phyloP scores from a whole-genome alignment of 2,888 invertebrate species.

The Hermodice carunculata region DNA sequence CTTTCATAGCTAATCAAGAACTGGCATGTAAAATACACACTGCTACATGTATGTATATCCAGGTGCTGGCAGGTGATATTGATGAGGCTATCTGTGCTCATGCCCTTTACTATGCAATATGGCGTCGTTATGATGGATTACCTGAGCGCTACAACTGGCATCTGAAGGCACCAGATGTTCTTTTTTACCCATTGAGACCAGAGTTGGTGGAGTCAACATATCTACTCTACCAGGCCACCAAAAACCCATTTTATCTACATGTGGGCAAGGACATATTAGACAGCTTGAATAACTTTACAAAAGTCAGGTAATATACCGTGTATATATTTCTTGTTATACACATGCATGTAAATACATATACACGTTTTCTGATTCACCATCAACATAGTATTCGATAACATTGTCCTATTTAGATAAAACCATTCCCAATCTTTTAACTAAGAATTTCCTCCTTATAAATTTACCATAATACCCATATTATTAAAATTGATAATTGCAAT shows the following conservation, averaged over 20 bases:
- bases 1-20: no score
- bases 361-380: no score
- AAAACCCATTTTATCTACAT: slow-evolving; percentile 77
- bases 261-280: slow-evolving; percentile 75
- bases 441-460: no score
- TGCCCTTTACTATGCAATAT: slow-evolving; percentile 76
- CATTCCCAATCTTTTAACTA: no score
- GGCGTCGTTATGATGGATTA: slow-evolving; percentile 75
- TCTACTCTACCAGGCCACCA: slow-evolving; percentile 76
- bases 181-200: slow-evolving; percentile 77
- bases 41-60: no score
- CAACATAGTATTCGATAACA: no score
- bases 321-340: no score
- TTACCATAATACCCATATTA: no score
- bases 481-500: no score
- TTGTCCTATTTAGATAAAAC: no score
- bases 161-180: slow-evolving; percentile 71
- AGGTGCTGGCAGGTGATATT: slow-evolving; percentile 75
- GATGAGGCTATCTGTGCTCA: slow-evolving; percentile 78
- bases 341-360: no score
- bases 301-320: slow-evolving; percentile 70
- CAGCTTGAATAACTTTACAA: slow-evolving; percentile 72
- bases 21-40: no score
- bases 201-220: slow-evolving; percentile 78
- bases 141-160: slow-evolving; percentile 72